Conservation (phyloP, 2,797 vertebrate genomes). For the Chaetodon trifasciatus region DNA sequence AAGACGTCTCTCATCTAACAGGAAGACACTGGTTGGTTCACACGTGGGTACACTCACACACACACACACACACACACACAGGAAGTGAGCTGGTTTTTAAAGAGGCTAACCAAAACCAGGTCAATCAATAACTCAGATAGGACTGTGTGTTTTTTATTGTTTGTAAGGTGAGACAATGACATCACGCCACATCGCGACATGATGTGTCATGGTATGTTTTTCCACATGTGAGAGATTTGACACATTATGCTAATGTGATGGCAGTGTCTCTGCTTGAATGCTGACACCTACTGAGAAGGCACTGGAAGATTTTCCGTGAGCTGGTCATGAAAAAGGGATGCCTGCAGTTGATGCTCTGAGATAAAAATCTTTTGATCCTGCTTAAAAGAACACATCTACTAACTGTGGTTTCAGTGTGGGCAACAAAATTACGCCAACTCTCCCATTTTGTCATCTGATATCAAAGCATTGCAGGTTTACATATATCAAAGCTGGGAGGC, state of each 20-base stretch:
- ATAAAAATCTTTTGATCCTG: neutral
- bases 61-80: neutral
- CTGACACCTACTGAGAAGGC: neutral
- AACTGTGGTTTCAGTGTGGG: neutral
- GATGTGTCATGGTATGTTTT: neutral
- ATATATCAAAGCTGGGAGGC: neutral
- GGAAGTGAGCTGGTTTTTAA: conserved; percentile 11
- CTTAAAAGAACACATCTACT: neutral
- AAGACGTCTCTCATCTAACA: conserved; percentile 79
- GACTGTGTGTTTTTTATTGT: neutral
- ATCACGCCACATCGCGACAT: neutral
- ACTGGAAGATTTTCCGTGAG: neutral
- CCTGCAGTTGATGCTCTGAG: neutral
- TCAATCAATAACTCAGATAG: conserved; percentile 1
- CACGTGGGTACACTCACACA: neutral
- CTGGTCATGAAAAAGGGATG: neutral
- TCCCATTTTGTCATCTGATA: neutral
- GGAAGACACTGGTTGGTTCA: conserved; percentile 84
- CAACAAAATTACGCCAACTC: neutral
- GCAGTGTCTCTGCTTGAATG: neutral
- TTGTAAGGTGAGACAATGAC: neutral
- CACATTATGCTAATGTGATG: neutral
- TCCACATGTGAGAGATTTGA: conserved; percentile 16
- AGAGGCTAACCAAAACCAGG: conserved; percentile 26
- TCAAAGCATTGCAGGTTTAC: neutral